phyloP scores from a whole-genome alignment of 35 echinoderm and acorn worm species.

The Apostichopus californicus region DNA sequence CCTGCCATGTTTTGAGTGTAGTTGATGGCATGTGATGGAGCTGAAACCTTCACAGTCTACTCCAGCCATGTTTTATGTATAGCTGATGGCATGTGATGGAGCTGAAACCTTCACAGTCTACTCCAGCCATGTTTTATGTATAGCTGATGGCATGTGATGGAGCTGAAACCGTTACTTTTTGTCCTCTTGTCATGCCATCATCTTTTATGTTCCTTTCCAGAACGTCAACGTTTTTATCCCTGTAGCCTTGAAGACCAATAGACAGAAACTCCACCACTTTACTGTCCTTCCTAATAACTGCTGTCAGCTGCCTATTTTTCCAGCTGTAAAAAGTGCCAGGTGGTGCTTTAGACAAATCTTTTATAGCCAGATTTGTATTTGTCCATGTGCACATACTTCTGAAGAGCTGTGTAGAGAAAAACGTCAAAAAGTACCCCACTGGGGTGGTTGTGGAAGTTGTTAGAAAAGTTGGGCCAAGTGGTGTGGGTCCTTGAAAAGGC shows the following conservation, averaged over 20 bases:
- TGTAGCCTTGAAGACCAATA: constrained; percentile 16
- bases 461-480: too few species aligned
- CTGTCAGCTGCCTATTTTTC: constrained; percentile 40
- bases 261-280: constrained; percentile 34
- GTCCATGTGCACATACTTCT: not conserved
- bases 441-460: too few species aligned
- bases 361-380: not conserved
- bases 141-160: constrained; percentile 35
- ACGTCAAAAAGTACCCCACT: too few species aligned
- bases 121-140: constrained; percentile 6
- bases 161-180: not conserved
- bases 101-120: not conserved
- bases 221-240: not conserved
- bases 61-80: too few species aligned
- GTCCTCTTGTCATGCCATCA: not conserved
- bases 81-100: too few species aligned
- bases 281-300: constrained; percentile 48
- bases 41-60: not conserved
- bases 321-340: constrained; percentile 46
- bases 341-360: not conserved
- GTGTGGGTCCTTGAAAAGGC: too few species aligned
- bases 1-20: too few species aligned
- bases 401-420: not conserved
- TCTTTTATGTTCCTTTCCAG: not conserved
- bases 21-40: too few species aligned